Percentiles rank a stretch among this genome's conserved stretches.
Conservation (phyloP, 2,113 vertebrate genomes). For the Pteronura brasiliensis region DNA sequence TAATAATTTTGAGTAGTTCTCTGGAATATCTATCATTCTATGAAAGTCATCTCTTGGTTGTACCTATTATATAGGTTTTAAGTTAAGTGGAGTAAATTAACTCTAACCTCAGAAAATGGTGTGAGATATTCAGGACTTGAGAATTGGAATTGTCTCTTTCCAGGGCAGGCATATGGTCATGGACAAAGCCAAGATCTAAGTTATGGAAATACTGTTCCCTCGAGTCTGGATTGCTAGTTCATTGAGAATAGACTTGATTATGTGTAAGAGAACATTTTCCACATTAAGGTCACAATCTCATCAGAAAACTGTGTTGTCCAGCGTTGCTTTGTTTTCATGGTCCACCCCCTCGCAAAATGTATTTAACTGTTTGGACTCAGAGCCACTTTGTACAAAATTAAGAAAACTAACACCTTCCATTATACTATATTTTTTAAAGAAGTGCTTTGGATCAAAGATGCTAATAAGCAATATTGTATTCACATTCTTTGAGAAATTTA, state of each 20-base stretch:
- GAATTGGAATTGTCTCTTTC: not conserved
- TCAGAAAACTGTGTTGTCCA: not conserved
- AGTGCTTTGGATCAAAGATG: not conserved
- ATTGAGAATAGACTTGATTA: not conserved
- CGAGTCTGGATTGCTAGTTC: not conserved
- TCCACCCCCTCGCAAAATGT: rapidly evolving
- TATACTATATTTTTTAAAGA: not conserved
- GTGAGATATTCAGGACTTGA: not conserved
- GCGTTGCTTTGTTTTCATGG: not conserved
- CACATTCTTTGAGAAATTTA: not conserved
- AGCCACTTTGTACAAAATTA: not conserved
- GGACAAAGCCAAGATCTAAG: not conserved
- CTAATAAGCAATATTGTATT: not conserved
- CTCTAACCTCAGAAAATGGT: not conserved
- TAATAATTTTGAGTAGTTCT: not conserved
- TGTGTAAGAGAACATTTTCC: not conserved
- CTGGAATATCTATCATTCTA: not conserved
- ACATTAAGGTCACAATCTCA: not conserved
- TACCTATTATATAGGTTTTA: not conserved
- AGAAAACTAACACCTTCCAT: not conserved
- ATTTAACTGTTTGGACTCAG: not conserved
- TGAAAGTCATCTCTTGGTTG: not conserved
- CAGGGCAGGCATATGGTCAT: not conserved
- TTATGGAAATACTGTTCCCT: not conserved
- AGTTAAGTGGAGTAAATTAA: not conserved